Conservation (phyloP, 2,797 vertebrate genomes). For the Semotilus atromaculatus region DNA sequence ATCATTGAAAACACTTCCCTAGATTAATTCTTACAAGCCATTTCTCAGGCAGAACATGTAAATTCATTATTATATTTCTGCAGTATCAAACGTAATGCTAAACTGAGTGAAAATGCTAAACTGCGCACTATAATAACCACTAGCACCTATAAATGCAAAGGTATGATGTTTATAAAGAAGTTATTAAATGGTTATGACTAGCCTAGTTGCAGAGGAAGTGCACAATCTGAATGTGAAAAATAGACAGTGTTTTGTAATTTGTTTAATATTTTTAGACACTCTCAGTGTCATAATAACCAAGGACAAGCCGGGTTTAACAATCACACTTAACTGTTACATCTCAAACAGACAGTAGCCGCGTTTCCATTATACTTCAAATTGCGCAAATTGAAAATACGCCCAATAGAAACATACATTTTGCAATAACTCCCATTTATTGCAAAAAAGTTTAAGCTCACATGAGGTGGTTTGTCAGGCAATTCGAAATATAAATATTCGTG, state of each 20-base stretch:
- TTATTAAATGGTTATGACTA: neutral
- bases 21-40: neutral
- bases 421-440: too few relatives aligned
- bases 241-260: neutral
- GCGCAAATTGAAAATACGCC: too few relatives aligned
- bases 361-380: too few relatives aligned
- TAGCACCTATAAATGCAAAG: neutral
- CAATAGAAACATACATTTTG: too few relatives aligned
- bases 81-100: neutral
- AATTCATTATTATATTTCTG: neutral
- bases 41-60: neutral
- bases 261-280: neutral
- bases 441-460: too few relatives aligned
- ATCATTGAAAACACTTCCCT: neutral
- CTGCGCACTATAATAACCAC: neutral
- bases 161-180: neutral
- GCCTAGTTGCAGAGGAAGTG: neutral
- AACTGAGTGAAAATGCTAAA: neutral
- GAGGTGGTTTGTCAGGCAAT: too few relatives aligned
- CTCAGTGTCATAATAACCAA: constrained; percentile 19
- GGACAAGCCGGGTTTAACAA: neutral
- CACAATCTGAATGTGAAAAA: neutral
- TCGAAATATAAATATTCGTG: too few relatives aligned
- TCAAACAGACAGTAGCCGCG: neutral
- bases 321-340: constrained; percentile 25